A percentile compares a stretch with the other conserved stretches of the same genome.
Conservation (phyloP, 1,140 invertebrate species). For the Drosophila setifemur region DNA sequence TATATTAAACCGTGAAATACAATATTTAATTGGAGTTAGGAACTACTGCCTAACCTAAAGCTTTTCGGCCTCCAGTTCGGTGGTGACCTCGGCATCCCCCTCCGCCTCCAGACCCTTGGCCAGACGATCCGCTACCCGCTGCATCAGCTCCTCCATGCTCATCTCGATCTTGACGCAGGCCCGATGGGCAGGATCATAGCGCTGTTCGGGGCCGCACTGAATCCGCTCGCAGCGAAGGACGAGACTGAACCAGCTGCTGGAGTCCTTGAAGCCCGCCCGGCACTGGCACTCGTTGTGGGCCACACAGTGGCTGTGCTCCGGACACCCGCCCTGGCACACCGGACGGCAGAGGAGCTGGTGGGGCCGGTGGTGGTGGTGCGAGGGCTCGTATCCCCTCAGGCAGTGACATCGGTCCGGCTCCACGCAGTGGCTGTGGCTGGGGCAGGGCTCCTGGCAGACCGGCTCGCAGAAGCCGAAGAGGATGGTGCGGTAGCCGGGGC, state of each 20-base stretch:
- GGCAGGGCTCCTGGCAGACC: constrained; percentile 57
- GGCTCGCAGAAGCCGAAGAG: constrained; percentile 73
- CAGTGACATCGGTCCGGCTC: constrained; percentile 86
- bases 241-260: constrained; percentile 66
- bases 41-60: not conserved
- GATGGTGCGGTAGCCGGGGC: constrained; percentile 70
- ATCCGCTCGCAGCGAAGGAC: constrained; percentile 63
- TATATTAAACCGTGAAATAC: constrained; percentile 29
- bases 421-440: constrained; percentile 84
- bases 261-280: constrained; percentile 61
- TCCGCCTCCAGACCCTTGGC: constrained; percentile 45
- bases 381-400: constrained; percentile 83
- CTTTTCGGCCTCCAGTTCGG: constrained; percentile 1
- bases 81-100: not conserved
- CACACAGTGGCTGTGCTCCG: constrained; percentile 65
- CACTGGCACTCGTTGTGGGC: constrained; percentile 70
- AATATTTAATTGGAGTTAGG: not conserved
- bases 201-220: constrained; percentile 64
- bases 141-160: constrained; percentile 79
- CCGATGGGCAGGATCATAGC: constrained; percentile 50
- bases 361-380: constrained; percentile 61
- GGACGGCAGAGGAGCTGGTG: constrained; percentile 64
- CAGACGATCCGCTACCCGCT: constrained; percentile 61
- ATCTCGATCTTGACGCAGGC: constrained; percentile 72
- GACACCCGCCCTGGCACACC: constrained; percentile 67